A percentile compares a stretch with the other conserved stretches of the same genome.
These are phyloP conservation scores for Microtus obscurus DNA, from an alignment of 2,797 vertebrate species.

Conservation along the genomic window DNA sequence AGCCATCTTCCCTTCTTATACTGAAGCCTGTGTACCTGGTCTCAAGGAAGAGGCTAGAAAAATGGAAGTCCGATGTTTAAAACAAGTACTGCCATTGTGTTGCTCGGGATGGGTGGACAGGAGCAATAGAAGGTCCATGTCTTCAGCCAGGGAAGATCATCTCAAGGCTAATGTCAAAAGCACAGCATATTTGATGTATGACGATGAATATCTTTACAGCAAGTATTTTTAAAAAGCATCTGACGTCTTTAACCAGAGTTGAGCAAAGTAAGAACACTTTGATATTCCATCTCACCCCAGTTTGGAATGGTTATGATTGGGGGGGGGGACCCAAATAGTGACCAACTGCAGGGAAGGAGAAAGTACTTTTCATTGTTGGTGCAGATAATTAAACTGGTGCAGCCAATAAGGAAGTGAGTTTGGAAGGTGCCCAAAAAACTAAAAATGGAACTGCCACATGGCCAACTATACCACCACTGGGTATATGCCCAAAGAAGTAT, in stretches of 20 bases:
- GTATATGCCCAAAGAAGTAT: background rate
- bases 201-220: background rate
- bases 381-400: too few relatives aligned
- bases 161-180: background rate
- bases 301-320: background rate
- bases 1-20: background rate
- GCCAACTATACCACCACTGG: background rate
- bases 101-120: background rate
- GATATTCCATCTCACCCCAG: background rate
- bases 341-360: background rate
- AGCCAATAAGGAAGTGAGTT: background rate
- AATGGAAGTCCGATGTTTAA: slow-evolving; percentile 2
- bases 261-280: background rate
- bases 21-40: background rate
- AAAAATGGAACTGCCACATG: background rate
- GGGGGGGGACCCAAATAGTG: background rate
- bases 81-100: background rate
- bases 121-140: background rate
- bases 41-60: slow-evolving; percentile 16
- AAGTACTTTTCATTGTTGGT: background rate
- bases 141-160: background rate
- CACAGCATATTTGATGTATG: background rate
- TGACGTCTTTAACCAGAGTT: background rate
- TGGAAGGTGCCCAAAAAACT: background rate
- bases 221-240: background rate